phyloP scores from a whole-genome alignment of 2,797 vertebrate genomes.

The Sparidentex hasta region DNA sequence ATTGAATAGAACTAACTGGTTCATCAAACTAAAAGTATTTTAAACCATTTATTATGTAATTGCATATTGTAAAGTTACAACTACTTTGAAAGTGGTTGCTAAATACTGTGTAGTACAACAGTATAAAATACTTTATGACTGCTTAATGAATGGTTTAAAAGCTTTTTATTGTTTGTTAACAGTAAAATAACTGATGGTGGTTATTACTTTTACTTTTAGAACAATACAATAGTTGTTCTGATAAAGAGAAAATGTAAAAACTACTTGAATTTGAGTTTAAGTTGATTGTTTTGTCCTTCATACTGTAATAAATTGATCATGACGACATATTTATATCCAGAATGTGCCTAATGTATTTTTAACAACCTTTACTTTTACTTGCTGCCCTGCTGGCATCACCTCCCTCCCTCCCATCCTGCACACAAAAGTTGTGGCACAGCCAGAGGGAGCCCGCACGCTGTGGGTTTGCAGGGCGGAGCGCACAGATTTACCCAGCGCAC shows the following conservation, averaged over 20 bases:
- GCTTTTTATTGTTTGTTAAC: too few species aligned
- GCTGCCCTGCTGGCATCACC: neutral
- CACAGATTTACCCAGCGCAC: conserved; percentile 58
- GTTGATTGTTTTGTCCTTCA: too few species aligned
- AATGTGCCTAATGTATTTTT: neutral
- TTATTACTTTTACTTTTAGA: too few species aligned
- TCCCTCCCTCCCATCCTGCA: neutral
- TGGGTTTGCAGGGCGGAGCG: conserved; percentile 61
- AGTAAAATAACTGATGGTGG: too few species aligned
- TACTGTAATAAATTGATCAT: neutral
- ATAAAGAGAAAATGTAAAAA: neutral
- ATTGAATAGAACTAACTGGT: too few species aligned
- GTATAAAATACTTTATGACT: too few species aligned
- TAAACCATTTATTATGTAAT: too few species aligned
- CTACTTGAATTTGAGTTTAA: neutral
- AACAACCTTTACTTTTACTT: neutral
- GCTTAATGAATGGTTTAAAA: too few species aligned
- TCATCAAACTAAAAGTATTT: too few species aligned
- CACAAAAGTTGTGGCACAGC: conserved; percentile 47
- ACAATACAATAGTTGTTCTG: neutral
- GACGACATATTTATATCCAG: neutral
- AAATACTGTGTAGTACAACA: too few species aligned
- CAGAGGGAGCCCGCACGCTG: conserved; percentile 81
- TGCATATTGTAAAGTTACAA: too few species aligned
- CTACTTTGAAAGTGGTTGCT: too few species aligned